A percentile compares a stretch with the other conserved stretches of the same genome.
Conservation (phyloP, 2,797 vertebrate genomes). For the Iguana delicatissima region DNA sequence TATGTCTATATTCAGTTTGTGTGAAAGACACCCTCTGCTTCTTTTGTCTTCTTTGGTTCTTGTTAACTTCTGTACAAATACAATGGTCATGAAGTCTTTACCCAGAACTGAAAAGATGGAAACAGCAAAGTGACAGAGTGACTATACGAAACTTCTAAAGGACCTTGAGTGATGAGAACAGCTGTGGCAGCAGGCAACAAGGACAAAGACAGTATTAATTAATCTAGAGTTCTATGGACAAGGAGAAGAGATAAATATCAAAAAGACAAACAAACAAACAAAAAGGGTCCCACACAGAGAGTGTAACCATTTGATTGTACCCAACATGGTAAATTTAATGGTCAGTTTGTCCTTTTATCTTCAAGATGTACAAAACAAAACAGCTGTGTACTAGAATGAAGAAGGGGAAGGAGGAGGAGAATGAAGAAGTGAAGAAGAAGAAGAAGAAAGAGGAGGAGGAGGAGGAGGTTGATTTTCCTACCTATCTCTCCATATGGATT, state of each 20-base stretch:
- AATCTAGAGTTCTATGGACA: neutral
- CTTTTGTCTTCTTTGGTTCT: neutral
- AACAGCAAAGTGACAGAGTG: neutral
- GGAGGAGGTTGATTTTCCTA: too few relatives aligned
- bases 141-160: slow-evolving; percentile 10
- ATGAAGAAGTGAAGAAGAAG: too few relatives aligned
- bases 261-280: too few relatives aligned
- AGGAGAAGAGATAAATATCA: slow-evolving; percentile 1
- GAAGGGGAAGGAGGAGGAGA: too few relatives aligned
- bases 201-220: neutral
- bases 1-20: too few relatives aligned
- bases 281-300: neutral
- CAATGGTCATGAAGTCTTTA: slow-evolving; percentile 11
- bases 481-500: too few relatives aligned
- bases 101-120: neutral
- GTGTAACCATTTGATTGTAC: neutral
- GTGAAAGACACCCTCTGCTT: neutral
- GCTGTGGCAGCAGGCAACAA: neutral
- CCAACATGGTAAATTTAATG: neutral
- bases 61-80: slow-evolving; percentile 20
- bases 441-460: too few relatives aligned
- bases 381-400: too few relatives aligned
- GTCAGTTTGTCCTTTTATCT: neutral
- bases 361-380: neutral
- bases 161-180: slow-evolving; percentile 4